Evolutionary conservation across 2,797 vertebrate genomes (phyloP), one percentile per base, ranked within the genome.

Genomic region (Bovichtus variegatus): DNA sequence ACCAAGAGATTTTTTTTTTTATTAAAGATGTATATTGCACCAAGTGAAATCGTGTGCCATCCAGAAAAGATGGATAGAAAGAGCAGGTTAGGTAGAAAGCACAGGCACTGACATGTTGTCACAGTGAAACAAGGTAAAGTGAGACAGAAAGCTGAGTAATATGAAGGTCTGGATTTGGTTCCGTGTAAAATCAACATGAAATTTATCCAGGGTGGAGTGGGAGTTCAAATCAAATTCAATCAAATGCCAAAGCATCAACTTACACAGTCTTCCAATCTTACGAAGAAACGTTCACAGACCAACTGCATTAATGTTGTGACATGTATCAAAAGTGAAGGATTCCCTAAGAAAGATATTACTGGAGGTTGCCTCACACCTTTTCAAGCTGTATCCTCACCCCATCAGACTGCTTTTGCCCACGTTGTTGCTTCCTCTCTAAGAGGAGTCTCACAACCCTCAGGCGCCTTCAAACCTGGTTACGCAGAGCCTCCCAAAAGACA

Each of bases 331-430:
- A 79, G 57, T 72, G 74, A 19, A 19, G 9, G 40, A 50, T 78
- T 83, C 72, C 63, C 46, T 2, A 0, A 54, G 77, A 61, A 80
- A 80, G 43, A 77, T 64, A 54, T 88, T 82, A 60, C 71, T 8
- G 64, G 27, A 69, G 21, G 77, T 89, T 85, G 75, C 77, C 74
- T 91, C 79, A 87, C 59, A 73, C 41, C 41, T 70, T 71, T 61
- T 41, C 74, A 69, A 81, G 74, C 50, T 21, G 46, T 46, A 49
- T 53, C 36, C 60, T 76, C 36, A 16, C 27, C 58, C 43, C n/a
- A 68, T 65, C 19, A 60, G 23, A 63, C 29, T 60, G 60, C 3
- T 27, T 78, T 77, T 81, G 57, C 71, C 53, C 74, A 74, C 51
- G 10, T 15, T 58, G 47, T 76, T 76, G 53, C 69, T 78, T 73